Base-by-base conservation (phyloP, 2,113 vertebrate genomes). In the Gadus macrocephalus region DNA sequence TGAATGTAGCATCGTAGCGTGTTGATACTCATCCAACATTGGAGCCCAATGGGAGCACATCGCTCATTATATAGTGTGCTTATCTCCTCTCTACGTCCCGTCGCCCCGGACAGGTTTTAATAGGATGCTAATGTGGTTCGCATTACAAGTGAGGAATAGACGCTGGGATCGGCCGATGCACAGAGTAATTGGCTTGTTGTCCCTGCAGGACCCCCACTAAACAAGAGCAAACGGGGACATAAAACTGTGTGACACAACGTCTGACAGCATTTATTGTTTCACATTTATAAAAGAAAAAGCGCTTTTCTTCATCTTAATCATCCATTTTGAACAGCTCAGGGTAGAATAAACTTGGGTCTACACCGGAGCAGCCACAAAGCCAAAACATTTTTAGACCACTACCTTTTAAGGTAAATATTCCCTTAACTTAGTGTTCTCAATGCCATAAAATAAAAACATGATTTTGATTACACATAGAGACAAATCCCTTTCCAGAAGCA, bases 111-210 rank as follows among this genome's bases (percentile, higher is more conserved):
- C 82, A 67, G 75, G 65, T 72, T 69, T 73, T 22, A 77, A 77
- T 68, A 11, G 68, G 81, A 88, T 80, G 82, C 82, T 85, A 86
- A 85, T 79, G 69, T 74, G 76, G 81, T 84, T 87, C 79, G 76
- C 75, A 84, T 83, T 83, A 73, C 85, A 85, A 70, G 74, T 77
- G 63, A 78, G 49, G 78, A 73, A 71, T 42, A 14, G 68, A 78
- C 66, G 70, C 80, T 64, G 71, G 56, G 79, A 74, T 70, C 78
- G 82, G 78, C 77, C 73, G 84, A 76, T 69, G 62, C 69, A 66
- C 80, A 49, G 72, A 76, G 74, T 80, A 74, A 73, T 86, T 69
- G 71, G 15, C 53, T 72, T 81, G 65, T 81, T 73, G 67, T 73
- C 72, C 22, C 67, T 73, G 71, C 69, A 27, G 66, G 31, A 12